Base-by-base conservation (phyloP, 2,113 vertebrate genomes). In the Neolamprologus brichardi region DNA sequence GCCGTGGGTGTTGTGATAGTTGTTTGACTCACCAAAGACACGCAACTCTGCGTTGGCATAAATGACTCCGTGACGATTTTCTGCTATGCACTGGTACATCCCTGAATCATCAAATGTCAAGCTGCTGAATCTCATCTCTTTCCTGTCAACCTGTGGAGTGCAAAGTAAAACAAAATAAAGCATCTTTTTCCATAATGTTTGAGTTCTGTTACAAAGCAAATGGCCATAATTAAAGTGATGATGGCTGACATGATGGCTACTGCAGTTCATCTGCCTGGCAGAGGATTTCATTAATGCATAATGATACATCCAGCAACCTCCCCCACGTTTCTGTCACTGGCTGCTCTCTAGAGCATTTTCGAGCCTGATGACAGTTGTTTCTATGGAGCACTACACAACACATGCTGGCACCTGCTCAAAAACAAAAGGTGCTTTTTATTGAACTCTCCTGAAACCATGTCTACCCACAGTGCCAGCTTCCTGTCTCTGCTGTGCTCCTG, bases 31-130 rank as follows among this genome's bases (percentile, higher is more conserved):
- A 99, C 99, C 97, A 32, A 98, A 96, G 88, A 99, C 98, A 84
- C 97, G 97, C 91, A 99, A 92, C 88, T 99, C 98, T 10, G 98
- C 98, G 39, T 97, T 98, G 89, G 98, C 97, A 60, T 98, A 97
- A 91, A 99, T 97, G 82, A 96, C 90, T 75, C 98, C 98, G 1
- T 98, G 96, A 0, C 10, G 87, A 85, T 98, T 99, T 93, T 99
- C 97, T n/a, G 98, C 98, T 44, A 98, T 96, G 93, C 99, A 99
- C 83, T 99, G 99, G 93, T 99, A 99, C 98, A 99, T 98, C 84
- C 97, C 98, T 1, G 97, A 97, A 85, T 99, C 97, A 0, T 97
- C 96, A 79, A 98, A 96, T 8, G 93, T 97, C 95, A 99, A 92
- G 1, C 95, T 92, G 60, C 94, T 95, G 17, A 99, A 97, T 79